A percentile compares a stretch with the other conserved stretches of the same genome.
Conservation (phyloP, 2,113 vertebrate genomes). For the Pachycephala philippinensis region DNA sequence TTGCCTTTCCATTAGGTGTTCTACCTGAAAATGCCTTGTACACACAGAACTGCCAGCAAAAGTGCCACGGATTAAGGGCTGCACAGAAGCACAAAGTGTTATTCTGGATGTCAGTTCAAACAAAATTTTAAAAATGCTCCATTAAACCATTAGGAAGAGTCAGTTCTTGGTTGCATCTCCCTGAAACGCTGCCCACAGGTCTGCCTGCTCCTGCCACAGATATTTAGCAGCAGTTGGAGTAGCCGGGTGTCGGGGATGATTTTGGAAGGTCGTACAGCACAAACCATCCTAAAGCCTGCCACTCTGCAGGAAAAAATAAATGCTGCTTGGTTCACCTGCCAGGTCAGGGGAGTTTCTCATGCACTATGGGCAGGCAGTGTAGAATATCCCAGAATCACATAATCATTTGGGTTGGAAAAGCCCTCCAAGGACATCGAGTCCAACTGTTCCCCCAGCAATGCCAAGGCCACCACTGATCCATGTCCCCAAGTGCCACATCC, state of each 20-base stretch:
- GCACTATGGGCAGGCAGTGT: accelerated
- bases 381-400: neutral
- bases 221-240: neutral
- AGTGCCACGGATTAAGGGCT: accelerated
- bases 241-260: accelerated
- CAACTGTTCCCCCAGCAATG: neutral
- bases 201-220: neutral
- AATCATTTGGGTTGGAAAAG: neutral
- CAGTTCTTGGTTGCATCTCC: neutral
- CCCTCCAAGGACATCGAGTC: no score
- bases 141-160: neutral
- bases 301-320: neutral
- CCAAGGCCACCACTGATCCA: neutral
- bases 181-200: neutral
- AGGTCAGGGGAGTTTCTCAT: neutral
- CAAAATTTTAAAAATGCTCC: neutral
- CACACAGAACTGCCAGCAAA: neutral
- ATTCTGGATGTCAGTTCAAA: neutral
- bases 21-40: neutral
- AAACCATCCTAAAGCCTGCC: neutral
- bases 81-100: neutral
- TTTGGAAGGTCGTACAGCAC: neutral
- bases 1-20: neutral
- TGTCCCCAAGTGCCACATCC: accelerated
- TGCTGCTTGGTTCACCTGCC: neutral